These are phyloP conservation scores for Baronia brevicornis DNA, from an alignment of 2,888 invertebrate genomes.

Conservation along the genomic window DNA sequence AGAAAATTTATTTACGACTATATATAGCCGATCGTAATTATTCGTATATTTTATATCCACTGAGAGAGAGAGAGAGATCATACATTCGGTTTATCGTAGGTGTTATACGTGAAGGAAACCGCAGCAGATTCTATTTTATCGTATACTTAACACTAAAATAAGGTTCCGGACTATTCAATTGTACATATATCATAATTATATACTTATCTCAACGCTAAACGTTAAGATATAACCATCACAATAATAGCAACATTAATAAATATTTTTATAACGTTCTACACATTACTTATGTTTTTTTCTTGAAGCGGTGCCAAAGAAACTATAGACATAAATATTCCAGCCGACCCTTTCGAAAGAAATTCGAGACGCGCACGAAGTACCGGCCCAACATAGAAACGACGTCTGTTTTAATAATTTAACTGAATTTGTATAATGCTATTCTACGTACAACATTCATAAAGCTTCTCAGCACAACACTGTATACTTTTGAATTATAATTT, in stretches of 20 bases:
- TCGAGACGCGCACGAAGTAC: slow-evolving; percentile 12
- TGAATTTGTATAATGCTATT: slow-evolving; percentile 16
- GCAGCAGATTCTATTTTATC: too few relatives aligned
- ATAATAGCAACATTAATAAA: slow-evolving; percentile 11
- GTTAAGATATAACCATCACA: slow-evolving; percentile 7
- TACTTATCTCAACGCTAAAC: neutral
- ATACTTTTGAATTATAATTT: slow-evolving; percentile 14
- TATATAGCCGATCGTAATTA: too few relatives aligned
- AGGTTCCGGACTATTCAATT: too few relatives aligned
- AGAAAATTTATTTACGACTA: too few relatives aligned
- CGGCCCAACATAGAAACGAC: slow-evolving; percentile 14
- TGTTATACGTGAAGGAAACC: too few relatives aligned
- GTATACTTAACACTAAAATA: too few relatives aligned
- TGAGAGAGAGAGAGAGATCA: too few relatives aligned
- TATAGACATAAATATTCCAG: slow-evolving; percentile 14
- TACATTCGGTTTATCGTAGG: too few relatives aligned
- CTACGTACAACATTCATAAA: slow-evolving; percentile 7
- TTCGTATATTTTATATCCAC: too few relatives aligned
- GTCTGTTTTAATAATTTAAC: slow-evolving; percentile 15
- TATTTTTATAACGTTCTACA: slow-evolving; percentile 12
- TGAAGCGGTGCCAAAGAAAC: slow-evolving; percentile 15
- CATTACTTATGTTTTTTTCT: slow-evolving; percentile 16
- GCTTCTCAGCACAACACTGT: slow-evolving; percentile 12
- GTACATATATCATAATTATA: neutral
- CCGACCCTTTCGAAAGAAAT: slow-evolving; percentile 15